Base-by-base conservation (phyloP, 2,797 vertebrate species). In the Microchirus variegatus region DNA sequence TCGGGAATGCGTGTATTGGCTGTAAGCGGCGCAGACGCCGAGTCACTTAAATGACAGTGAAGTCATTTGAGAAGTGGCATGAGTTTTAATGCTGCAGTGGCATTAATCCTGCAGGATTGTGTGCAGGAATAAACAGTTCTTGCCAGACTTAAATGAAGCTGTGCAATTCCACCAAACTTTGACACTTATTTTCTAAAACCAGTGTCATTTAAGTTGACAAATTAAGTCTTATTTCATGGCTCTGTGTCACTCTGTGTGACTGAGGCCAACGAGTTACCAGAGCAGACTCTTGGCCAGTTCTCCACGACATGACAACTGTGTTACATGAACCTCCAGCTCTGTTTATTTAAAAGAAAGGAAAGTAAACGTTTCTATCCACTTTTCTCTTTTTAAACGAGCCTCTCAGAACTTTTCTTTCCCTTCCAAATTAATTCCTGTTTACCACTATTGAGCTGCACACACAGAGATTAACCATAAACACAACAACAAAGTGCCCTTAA, bases 211-310 rank as follows among this genome's bases (percentile, higher is more conserved):
- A 68, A 59, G 51, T 68, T 61, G 59, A 75, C 48, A 66, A 77
- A 84, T 83, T 53, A 55, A 66, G 48, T 82, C 82, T 73, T 57
- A 63, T 75, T 71, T 69, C 56, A 63, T 62, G 14, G 41, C 31
- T 72, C 72, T 40, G 62, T 55, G 60, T 53, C 31, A 11, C 13
- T 40, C 26, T 12, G 5, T 46, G 19, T 67, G 63, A 59, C 56
- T 56, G 41, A 53, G 17, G 51, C 35, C 48, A 53, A 38, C 36
- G 48, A 41, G 52, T 52, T 26, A n/a, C 22, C 40, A 44, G 31
- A 48, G 43, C 16, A 15, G 55, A 50, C 53, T 46, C 47, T 45
- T 16, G 7, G 1, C 38, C 46, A 44, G 3, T 37, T 50, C 35
- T 50, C 35, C 8, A 11, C 18, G 8, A 17, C 48, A 56, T 47